Conservation (phyloP, 2,888 invertebrate species). For the Chrysolina haemoptera region DNA sequence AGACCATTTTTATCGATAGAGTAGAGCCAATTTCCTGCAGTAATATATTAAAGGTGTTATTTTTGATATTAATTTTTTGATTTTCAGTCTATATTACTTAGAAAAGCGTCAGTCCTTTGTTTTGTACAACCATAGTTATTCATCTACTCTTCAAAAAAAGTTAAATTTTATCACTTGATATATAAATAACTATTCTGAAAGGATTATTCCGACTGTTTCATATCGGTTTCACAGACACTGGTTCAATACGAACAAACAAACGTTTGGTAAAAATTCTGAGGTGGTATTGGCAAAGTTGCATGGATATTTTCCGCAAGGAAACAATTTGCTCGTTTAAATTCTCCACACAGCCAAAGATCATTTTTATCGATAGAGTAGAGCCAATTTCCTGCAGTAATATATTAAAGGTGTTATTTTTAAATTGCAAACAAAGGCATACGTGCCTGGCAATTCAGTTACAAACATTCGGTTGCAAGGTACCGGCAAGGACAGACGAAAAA, state of each 20-base stretch:
- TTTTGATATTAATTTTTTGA: too few species aligned
- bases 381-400: constrained; percentile 50
- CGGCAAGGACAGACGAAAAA: constrained; percentile 65
- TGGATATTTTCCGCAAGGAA: constrained; percentile 1
- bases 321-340: constrained; percentile 19
- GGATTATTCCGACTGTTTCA: too few species aligned
- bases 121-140: too few species aligned
- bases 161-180: too few species aligned
- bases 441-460: constrained; percentile 58
- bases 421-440: constrained; percentile 58
- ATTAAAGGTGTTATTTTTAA: constrained; percentile 53
- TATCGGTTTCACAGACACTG: background rate
- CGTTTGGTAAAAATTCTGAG: too few species aligned
- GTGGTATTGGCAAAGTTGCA: background rate
- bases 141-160: too few species aligned
- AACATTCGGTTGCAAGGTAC: constrained; percentile 62
- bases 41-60: constrained; percentile 54
- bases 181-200: too few species aligned
- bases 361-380: constrained; percentile 40
- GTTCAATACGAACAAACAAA: too few species aligned
- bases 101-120: too few species aligned
- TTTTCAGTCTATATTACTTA: too few species aligned
- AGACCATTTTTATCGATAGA: constrained; percentile 40
- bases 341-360: constrained; percentile 23
- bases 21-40: constrained; percentile 44